These are phyloP conservation scores for Artibeus lituratus DNA, from an alignment of 2,797 vertebrate genomes.

Conservation along the genomic window DNA sequence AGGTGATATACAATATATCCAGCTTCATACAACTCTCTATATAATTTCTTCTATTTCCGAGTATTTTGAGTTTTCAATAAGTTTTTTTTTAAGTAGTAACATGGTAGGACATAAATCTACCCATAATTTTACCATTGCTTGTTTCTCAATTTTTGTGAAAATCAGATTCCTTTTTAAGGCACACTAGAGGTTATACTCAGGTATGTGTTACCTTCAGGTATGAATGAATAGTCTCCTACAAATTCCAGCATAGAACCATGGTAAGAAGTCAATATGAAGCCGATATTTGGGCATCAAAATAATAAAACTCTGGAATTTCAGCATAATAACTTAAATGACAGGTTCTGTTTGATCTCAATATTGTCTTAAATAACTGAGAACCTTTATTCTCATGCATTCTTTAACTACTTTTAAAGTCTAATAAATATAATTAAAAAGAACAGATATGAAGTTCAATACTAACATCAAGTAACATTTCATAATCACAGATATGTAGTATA, in stretches of 20 bases:
- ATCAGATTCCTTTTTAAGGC: constrained; percentile 15
- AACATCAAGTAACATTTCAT: background rate
- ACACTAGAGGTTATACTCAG: background rate
- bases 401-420: background rate
- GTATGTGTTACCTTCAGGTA: background rate
- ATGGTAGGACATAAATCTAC: background rate
- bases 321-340: background rate
- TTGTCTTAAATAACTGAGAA: constrained; percentile 1
- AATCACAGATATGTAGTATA: background rate
- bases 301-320: background rate
- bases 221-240: background rate
- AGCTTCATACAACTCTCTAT: background rate
- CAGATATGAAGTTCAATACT: background rate
- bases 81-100: background rate
- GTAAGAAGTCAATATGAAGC: background rate
- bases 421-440: background rate
- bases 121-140: background rate
- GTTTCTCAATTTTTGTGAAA: background rate
- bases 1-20: background rate
- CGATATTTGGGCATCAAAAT: constrained; percentile 4
- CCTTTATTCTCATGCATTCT: background rate
- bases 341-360: background rate
- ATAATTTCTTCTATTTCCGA: background rate
- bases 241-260: background rate
- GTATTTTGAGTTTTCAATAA: background rate